Evolutionary conservation across 2,888 invertebrate species (phyloP).

Genomic region (Andrena praecox): DNA sequence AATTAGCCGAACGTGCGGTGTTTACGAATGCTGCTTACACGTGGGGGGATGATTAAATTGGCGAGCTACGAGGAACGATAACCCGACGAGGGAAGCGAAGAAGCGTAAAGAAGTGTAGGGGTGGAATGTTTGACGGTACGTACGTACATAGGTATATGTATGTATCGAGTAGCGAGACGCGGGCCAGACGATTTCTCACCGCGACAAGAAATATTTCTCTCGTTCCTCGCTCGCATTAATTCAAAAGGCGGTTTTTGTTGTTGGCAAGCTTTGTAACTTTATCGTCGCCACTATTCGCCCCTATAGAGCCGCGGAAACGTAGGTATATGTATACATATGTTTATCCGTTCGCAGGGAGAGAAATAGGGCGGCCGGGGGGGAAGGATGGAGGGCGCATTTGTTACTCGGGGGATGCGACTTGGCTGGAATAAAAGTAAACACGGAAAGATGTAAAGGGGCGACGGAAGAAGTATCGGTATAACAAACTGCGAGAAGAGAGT

Average conservation of each 20-base stretch:
- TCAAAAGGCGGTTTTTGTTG: neutral
- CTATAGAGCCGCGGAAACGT: neutral
- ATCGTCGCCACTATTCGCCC: neutral
- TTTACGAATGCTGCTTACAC: too few species aligned
- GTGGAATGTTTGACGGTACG: neutral
- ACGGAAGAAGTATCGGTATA: slow-evolving; percentile 1
- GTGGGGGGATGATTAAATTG: neutral
- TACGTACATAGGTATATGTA: too few species aligned
- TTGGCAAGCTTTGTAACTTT: neutral
- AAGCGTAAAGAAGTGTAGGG: neutral
- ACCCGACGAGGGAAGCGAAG: neutral
- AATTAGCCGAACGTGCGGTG: too few species aligned
- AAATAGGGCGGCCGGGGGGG: neutral
- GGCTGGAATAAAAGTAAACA: slow-evolving; percentile 2
- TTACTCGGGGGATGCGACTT: neutral
- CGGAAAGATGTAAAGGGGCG: slow-evolving; percentile 6
- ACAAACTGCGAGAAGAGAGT: neutral
- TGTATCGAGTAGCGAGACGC: neutral
- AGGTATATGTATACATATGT: neutral
- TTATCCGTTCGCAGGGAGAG: slow-evolving; percentile 1
- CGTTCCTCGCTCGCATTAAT: neutral
- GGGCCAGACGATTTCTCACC: neutral
- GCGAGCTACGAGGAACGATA: neutral
- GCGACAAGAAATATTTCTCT: slow-evolving; percentile 8
- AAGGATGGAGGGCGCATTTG: slow-evolving; percentile 27